Base-by-base conservation (phyloP, 2,888 invertebrate genomes). In the Clusia tigrina region DNA sequence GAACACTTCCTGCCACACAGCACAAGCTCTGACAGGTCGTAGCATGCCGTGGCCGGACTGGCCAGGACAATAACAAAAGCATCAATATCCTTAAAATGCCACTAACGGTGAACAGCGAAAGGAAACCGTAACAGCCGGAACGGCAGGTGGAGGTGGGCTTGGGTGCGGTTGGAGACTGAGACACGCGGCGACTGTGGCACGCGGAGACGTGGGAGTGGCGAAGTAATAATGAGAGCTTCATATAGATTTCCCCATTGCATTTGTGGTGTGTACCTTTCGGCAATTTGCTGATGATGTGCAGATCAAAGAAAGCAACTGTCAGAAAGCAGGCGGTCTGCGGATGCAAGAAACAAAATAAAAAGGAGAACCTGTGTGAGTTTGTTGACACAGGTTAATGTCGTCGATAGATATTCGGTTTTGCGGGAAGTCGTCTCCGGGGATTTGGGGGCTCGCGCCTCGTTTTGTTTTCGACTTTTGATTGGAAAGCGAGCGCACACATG, bases 331-430 rank as follows among this genome's bases (percentile, higher is more conserved):
- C 5, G 12, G n/a, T 42, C n/a, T 5, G 42, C 2, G 42, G 9
- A 42, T n/a, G n/a, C 10, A 15, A 42, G n/a, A 42, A 42, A 42
- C 9, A n/a, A 42, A 48, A 22, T 20, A 48, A 48, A 48, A 48
- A n/a, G n/a, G n/a, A n/a, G n/a, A n/a, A n/a, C n/a, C n/a, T n/a
- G n/a, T n/a, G n/a, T n/a, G n/a, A n/a, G n/a, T n/a, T 48, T 48
- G 48, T 18, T 48, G 48, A 48, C 48, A 48, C 48, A 48, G 48
- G 48, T 48, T 48, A 48, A 48, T 22, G 48, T 48, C 48, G 22
- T 20, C 48, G 20, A 48, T 48, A 48, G 48, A 48, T 48, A 6
- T 48, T 2, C 48, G 48, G n/a, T 42, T 48, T 42, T 48, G 48
- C 22, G 48, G 22, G 48, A 15, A 48, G 22, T 48, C 22, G 18